A percentile compares a stretch with the other conserved stretches of the same genome.
phyloP scores from a whole-genome alignment of 2,797 vertebrate genomes.

The Margarornis squamiger region DNA sequence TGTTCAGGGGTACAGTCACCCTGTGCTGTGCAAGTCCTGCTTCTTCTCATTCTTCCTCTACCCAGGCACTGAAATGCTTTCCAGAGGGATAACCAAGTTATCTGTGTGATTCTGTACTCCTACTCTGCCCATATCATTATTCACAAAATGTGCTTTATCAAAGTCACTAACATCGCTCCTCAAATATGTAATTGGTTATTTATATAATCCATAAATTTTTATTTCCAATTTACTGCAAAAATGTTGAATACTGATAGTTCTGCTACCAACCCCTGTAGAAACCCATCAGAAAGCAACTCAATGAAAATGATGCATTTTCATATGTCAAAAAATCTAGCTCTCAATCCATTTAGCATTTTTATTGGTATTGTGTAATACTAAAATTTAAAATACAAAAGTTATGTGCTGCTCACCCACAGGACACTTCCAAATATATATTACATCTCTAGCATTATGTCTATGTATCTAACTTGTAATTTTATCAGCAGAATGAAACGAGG shows the following conservation, averaged over 20 bases:
- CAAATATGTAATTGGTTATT: background rate
- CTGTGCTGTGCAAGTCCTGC: background rate
- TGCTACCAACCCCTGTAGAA: background rate
- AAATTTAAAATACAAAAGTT: background rate
- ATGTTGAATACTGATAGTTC: background rate
- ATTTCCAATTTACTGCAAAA: background rate
- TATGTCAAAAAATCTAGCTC: background rate
- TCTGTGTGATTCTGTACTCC: background rate
- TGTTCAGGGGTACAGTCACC: background rate
- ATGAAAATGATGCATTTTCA: background rate
- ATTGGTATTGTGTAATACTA: background rate
- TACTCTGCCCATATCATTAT: background rate
- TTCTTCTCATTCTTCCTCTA: background rate
- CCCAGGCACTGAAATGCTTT: background rate
- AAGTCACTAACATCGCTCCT: background rate
- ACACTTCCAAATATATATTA: background rate
- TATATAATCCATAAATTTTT: constrained; percentile 6
- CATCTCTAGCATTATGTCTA: background rate
- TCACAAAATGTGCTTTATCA: background rate
- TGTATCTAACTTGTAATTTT: background rate
- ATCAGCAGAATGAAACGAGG: background rate
- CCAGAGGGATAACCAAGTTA: background rate
- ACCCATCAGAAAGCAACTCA: background rate
- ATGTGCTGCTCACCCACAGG: background rate
- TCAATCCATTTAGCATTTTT: constrained; percentile 4